These are phyloP conservation scores for Baryphthengus martii DNA, from an alignment of 2,113 vertebrate species.

Conservation along the genomic window DNA sequence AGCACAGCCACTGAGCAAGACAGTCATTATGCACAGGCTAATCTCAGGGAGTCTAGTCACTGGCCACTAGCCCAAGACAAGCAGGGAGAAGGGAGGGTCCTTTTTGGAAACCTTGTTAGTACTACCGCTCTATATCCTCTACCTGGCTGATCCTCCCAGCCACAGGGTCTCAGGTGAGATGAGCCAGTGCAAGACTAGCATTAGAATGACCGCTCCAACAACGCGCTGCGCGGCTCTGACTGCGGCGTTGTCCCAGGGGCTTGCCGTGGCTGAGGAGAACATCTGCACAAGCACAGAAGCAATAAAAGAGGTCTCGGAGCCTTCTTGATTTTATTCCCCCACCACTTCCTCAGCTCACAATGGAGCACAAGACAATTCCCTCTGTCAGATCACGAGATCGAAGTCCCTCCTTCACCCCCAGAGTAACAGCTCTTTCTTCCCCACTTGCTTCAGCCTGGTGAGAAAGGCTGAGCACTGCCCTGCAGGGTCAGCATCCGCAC, in stretches of 20 bases:
- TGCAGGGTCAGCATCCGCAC: background rate
- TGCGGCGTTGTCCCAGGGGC: background rate
- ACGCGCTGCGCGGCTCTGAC: background rate
- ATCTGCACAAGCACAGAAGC: conserved; percentile 52
- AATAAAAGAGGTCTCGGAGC: conserved; percentile 13
- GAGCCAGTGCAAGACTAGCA: conserved; percentile 22
- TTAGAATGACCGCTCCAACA: conserved; percentile 20
- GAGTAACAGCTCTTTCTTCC: background rate
- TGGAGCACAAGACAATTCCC: background rate
- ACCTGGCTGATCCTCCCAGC: conserved; percentile 60
- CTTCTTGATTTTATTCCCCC: background rate
- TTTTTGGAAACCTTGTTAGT: conserved; percentile 28
- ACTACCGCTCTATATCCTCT: conserved; percentile 23
- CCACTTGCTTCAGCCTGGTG: background rate
- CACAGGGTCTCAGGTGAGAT: conserved; percentile 29
- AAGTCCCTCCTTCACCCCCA: background rate
- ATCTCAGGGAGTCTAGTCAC: conserved; percentile 34
- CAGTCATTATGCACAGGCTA: background rate
- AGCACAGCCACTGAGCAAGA: conserved; percentile 10
- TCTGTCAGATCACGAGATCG: background rate
- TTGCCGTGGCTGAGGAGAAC: conserved; percentile 3
- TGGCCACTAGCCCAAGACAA: conserved; percentile 32
- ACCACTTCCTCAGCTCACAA: background rate
- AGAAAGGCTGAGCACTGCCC: background rate
- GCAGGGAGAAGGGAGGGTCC: background rate